Conservation (phyloP, 2,797 vertebrate genomes). For the Hyperoplus immaculatus region DNA sequence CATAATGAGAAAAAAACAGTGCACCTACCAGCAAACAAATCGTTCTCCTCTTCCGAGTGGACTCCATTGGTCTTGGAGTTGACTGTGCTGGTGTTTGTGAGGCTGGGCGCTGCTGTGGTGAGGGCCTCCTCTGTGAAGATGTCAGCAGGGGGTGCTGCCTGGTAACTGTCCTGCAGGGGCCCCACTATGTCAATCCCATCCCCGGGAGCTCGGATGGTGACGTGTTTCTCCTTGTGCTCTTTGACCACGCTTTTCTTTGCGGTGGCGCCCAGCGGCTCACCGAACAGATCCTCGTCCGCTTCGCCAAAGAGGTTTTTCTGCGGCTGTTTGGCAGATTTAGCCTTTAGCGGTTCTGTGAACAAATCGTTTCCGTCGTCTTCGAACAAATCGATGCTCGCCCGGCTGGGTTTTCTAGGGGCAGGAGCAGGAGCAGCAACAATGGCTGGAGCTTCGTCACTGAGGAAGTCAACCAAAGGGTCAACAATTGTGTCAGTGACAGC, state of each 20-base stretch:
- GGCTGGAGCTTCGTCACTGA: conserved; percentile 5
- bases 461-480: conserved; percentile 69
- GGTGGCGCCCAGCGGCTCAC: conserved; percentile 69
- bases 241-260: conserved; percentile 61
- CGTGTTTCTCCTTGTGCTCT: conserved; percentile 55
- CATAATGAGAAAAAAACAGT: not conserved
- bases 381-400: conserved; percentile 65
- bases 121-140: conserved; percentile 79
- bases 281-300: conserved; percentile 74
- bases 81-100: conserved; percentile 81
- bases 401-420: conserved; percentile 44
- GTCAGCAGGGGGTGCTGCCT: conserved; percentile 55
- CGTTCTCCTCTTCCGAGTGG: conserved; percentile 88
- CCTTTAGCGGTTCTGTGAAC: conserved; percentile 59
- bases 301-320: conserved; percentile 77
- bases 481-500: conserved; percentile 10
- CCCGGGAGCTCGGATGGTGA: conserved; percentile 34
- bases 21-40: conserved; percentile 91
- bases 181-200: conserved; percentile 12
- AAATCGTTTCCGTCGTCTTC: conserved; percentile 75
- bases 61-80: conserved; percentile 87
- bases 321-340: conserved; percentile 65
- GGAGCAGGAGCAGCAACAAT: not conserved
- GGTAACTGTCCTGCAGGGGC: conserved; percentile 49
- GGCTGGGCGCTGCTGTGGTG: conserved; percentile 35